A percentile compares a stretch with the other conserved stretches of the same genome.
Conservation (phyloP, 2,113 vertebrate genomes). For the Phocoena phocoena region DNA sequence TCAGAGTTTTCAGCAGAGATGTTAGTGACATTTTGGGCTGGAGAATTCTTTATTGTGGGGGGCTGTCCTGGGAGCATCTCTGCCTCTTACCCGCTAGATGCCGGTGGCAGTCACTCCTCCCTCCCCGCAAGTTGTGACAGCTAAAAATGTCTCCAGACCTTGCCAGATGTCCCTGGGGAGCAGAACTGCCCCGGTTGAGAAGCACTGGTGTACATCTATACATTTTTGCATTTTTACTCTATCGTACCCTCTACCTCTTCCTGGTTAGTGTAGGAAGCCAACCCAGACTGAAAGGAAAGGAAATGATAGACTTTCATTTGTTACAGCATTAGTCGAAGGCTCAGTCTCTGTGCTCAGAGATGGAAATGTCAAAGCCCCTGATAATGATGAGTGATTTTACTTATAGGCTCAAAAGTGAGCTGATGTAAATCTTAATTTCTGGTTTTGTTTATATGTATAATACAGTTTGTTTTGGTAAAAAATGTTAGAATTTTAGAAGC, state of each 20-base stretch:
- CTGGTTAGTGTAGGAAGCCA: not conserved
- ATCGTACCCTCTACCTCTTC: not conserved
- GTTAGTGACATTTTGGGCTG: not conserved
- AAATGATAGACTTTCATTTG: not conserved
- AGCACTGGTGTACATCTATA: not conserved
- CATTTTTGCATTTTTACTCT: slow-evolving; percentile 14
- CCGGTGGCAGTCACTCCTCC: not conserved
- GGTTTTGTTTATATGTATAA: not conserved
- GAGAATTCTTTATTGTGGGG: not conserved
- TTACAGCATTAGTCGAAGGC: not conserved
- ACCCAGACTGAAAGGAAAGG: slow-evolving; percentile 7
- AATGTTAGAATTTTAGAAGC: not conserved
- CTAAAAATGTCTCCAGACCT: not conserved
- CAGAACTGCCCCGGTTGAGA: not conserved
- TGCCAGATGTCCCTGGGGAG: not conserved
- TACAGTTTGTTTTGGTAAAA: not conserved
- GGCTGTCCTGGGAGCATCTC: not conserved
- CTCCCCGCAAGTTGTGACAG: not conserved
- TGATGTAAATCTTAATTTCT: slow-evolving; percentile 19
- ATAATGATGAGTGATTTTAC: not conserved
- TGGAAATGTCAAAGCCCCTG: not conserved
- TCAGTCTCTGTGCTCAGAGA: not conserved
- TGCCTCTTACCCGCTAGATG: not conserved
- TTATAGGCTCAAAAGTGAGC: not conserved
- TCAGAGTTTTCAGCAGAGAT: not conserved